Percentiles rank a stretch among this genome's conserved stretches.
phyloP scores from a whole-genome alignment of 2,888 invertebrate genomes.

The Drosophila mercatorum region DNA sequence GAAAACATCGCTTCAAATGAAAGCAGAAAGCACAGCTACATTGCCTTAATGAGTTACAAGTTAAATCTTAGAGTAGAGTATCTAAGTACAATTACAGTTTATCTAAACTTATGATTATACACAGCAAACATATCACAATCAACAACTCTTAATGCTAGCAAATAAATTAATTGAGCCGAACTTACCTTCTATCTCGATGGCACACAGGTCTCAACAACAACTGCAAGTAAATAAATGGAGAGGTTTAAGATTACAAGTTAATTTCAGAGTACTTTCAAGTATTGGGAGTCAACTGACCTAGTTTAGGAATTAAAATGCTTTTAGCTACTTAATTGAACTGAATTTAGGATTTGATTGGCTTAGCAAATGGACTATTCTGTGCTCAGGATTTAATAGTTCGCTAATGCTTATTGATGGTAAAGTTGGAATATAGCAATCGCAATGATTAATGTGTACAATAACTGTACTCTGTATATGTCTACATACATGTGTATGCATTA shows the following conservation, averaged over 20 bases:
- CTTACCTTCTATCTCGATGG: not conserved
- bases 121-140: no score
- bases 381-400: constrained; percentile 22
- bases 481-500: not conserved
- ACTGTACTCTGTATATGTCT: not conserved
- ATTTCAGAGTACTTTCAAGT: not conserved
- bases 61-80: no score
- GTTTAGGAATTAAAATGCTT: not conserved
- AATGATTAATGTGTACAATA: constrained; percentile 37
- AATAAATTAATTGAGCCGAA: not conserved
- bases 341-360: not conserved
- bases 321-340: not conserved
- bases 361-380: not conserved
- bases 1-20: no score
- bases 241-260: not conserved
- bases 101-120: not conserved
- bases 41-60: no score
- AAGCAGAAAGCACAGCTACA: no score
- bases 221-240: not conserved
- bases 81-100: no score
- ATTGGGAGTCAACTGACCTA: not conserved
- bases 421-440: not conserved
- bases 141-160: no score
- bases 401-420: constrained; percentile 28
- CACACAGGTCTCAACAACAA: not conserved